Conservation (phyloP, 2,888 invertebrate genomes). For the Ophion ellenae region DNA sequence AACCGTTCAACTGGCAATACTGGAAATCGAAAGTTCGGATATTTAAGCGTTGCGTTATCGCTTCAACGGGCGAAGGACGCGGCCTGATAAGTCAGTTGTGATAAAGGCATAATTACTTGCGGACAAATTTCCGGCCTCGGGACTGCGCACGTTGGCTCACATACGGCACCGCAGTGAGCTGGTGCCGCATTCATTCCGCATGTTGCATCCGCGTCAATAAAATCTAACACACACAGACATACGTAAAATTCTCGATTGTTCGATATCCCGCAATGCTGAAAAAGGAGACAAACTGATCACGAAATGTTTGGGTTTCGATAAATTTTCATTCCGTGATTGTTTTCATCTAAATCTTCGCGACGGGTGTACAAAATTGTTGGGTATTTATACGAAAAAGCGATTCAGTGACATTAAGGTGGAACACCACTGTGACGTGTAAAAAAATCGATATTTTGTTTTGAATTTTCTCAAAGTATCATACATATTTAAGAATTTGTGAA, state of each 20-base stretch:
- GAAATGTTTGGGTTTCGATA: too few relatives aligned
- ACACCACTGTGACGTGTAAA: too few relatives aligned
- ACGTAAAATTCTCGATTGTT: background rate
- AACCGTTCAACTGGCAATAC: background rate
- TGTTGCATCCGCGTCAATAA: background rate
- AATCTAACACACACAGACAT: background rate
- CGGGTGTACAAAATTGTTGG: too few relatives aligned
- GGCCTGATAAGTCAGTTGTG: background rate
- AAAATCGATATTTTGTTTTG: too few relatives aligned
- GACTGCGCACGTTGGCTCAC: conserved; percentile 24
- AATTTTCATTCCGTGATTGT: too few relatives aligned
- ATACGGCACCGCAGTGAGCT: background rate
- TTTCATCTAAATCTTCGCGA: too few relatives aligned
- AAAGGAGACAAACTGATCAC: background rate
- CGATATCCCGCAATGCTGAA: background rate
- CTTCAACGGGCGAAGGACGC: background rate
- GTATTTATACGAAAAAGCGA: too few relatives aligned
- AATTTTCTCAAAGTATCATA: too few relatives aligned
- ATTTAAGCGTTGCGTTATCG: background rate
- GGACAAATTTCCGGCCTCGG: background rate
- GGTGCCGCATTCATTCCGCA: conserved; percentile 16
- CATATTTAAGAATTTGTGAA: too few relatives aligned
- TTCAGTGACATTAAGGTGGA: too few relatives aligned
- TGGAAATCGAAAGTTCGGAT: background rate
- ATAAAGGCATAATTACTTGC: background rate